Percentiles rank a stretch among this genome's conserved stretches.
Evolutionary conservation across 2,888 invertebrate genomes (phyloP).

Genomic region (Apodemia mormo): DNA sequence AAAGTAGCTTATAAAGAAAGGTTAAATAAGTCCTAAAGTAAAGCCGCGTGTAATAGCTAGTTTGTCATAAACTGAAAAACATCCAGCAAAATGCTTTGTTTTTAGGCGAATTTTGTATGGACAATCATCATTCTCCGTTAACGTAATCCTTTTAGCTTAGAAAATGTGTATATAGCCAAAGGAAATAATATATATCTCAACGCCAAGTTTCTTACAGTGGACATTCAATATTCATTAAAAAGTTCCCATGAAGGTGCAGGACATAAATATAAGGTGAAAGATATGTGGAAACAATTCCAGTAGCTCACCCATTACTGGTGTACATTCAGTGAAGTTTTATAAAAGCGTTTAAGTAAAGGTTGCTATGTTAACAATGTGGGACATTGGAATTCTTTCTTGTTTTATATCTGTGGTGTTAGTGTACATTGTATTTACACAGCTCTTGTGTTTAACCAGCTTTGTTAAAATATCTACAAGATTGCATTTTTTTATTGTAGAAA

Average conservation of each 20-base stretch:
- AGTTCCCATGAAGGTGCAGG: constrained; percentile 6
- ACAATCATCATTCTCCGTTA: too few species aligned
- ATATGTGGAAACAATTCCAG: constrained; percentile 11
- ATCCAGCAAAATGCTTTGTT: too few species aligned
- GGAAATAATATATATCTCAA: not conserved
- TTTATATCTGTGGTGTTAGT: constrained; percentile 13
- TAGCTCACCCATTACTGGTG: constrained; percentile 15
- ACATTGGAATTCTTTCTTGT: constrained; percentile 7
- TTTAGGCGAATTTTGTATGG: too few species aligned
- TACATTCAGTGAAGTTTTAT: constrained; percentile 15
- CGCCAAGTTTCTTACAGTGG: not conserved
- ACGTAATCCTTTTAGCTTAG: too few species aligned
- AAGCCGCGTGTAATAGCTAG: too few species aligned
- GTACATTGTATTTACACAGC: not conserved
- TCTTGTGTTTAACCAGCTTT: not conserved
- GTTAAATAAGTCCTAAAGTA: too few species aligned
- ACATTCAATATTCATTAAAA: constrained; percentile 15
- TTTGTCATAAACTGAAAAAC: too few species aligned
- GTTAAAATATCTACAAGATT: too few species aligned
- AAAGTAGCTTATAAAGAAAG: too few species aligned
- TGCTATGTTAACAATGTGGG: not conserved
- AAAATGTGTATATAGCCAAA: not conserved
- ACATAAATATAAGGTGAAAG: constrained; percentile 14
- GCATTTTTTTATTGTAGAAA: too few species aligned
- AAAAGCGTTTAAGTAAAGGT: constrained; percentile 18